Conservation (phyloP, 2,113 vertebrate species). For the Pyrgilauda ruficollis region DNA sequence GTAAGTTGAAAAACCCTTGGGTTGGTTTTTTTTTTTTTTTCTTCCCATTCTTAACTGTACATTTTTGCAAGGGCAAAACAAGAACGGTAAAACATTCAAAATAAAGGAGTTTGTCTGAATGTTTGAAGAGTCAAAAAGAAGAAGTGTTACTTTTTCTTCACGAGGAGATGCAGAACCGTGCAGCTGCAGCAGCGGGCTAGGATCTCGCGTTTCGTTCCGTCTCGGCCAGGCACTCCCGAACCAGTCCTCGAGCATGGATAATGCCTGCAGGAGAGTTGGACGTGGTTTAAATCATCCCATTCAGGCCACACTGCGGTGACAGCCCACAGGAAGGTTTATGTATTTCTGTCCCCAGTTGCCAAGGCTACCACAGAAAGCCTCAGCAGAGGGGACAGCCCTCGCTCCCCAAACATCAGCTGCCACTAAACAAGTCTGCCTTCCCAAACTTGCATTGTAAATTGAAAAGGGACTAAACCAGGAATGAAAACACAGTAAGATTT, state of each 20-base stretch:
- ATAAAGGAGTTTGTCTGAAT: constrained; percentile 39
- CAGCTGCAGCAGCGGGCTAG: constrained; percentile 68
- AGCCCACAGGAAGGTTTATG: background rate
- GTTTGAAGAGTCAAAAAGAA: constrained; percentile 36
- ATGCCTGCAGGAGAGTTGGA: constrained; percentile 79
- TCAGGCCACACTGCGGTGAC: background rate
- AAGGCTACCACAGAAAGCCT: background rate
- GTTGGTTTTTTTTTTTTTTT: background rate
- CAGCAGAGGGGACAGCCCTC: background rate
- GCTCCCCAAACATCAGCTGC: background rate
- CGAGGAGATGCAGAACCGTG: background rate
- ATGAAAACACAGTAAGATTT: background rate
- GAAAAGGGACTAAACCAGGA: background rate
- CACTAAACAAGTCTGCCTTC: background rate
- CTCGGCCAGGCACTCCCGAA: constrained; percentile 95
- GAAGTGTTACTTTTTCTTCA: constrained; percentile 22
- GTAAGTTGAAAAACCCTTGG: constrained; percentile 37
- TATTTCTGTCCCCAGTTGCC: background rate
- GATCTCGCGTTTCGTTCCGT: constrained; percentile 95
- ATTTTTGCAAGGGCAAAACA: constrained; percentile 36
- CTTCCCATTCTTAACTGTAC: constrained; percentile 24
- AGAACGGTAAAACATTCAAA: constrained; percentile 37
- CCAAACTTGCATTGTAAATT: background rate
- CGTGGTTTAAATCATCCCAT: background rate
- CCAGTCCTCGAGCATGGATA: constrained; percentile 93